Evolutionary conservation across 2,888 invertebrate genomes (phyloP).

Genomic region (Hirtodrosophila alboralis): DNA sequence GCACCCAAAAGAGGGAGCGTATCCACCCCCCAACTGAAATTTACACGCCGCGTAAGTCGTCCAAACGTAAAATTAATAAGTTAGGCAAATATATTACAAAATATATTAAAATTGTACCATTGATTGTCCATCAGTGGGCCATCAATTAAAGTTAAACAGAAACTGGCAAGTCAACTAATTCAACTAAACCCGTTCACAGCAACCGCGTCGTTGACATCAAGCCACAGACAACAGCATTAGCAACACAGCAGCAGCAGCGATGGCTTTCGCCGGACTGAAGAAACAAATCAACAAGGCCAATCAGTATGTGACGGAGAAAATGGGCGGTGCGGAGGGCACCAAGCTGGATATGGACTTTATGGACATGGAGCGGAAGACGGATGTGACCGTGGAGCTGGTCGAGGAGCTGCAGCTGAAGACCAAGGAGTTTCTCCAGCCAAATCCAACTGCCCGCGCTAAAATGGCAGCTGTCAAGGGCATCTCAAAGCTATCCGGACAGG

Average conservation of each 20-base stretch:
- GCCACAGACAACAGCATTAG: slow-evolving; percentile 29
- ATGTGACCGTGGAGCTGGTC: slow-evolving; percentile 97
- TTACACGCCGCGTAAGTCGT: slow-evolving; percentile 74
- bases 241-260: slow-evolving; percentile 82
- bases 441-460: slow-evolving; percentile 97
- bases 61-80: slow-evolving; percentile 69
- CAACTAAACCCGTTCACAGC: slow-evolving; percentile 74
- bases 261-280: slow-evolving; percentile 99
- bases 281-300: slow-evolving; percentile 99
- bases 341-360: slow-evolving; percentile 99
- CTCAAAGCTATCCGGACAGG: slow-evolving; percentile 98
- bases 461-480: slow-evolving; percentile 98
- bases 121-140: slow-evolving; percentile 21
- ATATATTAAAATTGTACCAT: slow-evolving; percentile 13
- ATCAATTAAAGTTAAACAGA: slow-evolving; percentile 30
- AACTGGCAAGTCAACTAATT: slow-evolving; percentile 70
- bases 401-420: slow-evolving; percentile 98
- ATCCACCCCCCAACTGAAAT: slow-evolving; percentile 55
- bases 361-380: slow-evolving; percentile 99
- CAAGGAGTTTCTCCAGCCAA: slow-evolving; percentile 99
- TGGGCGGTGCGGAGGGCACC: slow-evolving; percentile 99
- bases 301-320: slow-evolving; percentile 99
- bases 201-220: slow-evolving; percentile 62
- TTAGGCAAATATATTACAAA: slow-evolving; percentile 24
- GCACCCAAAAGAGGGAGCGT: slow-evolving; percentile 32